Conservation (phyloP, 2,113 vertebrate genomes). For the Psilopsiagon aymara region DNA sequence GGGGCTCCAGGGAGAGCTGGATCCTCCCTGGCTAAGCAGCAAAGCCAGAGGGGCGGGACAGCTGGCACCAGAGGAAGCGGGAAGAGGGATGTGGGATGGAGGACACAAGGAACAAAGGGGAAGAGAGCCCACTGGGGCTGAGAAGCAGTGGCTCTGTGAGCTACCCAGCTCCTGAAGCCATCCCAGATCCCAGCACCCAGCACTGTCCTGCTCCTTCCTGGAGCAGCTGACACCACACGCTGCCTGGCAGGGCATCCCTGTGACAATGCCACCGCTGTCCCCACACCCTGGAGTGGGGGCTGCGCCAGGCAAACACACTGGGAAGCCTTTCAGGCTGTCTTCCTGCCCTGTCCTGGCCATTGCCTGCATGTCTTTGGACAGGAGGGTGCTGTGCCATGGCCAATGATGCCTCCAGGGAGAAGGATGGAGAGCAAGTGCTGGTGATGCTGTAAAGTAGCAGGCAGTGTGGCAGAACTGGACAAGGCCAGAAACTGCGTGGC, state of each 20-base stretch:
- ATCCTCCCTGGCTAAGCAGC: background rate
- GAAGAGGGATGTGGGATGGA: background rate
- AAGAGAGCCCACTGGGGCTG: background rate
- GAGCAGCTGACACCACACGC: background rate
- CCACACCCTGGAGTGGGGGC: background rate
- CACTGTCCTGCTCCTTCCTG: background rate
- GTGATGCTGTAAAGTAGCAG: background rate
- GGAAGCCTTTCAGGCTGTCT: constrained; percentile 5
- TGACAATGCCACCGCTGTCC: constrained; percentile 35
- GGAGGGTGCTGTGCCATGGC: background rate
- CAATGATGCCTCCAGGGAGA: background rate
- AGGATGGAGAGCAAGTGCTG: background rate
- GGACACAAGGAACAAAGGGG: constrained; percentile 26
- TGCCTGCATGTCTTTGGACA: fast-evolving
- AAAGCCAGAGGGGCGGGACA: background rate
- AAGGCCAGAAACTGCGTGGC: background rate
- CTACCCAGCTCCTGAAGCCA: background rate
- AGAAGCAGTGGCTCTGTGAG: background rate
- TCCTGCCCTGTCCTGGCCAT: background rate
- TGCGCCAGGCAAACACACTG: constrained; percentile 9
- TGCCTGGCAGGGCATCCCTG: background rate
- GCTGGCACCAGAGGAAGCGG: background rate
- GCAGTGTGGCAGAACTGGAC: background rate
- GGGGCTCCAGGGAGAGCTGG: background rate
- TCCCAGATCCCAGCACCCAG: background rate